These are phyloP conservation scores for Tillus elongatus DNA, from an alignment of 2,888 invertebrate genomes.

Conservation along the genomic window DNA sequence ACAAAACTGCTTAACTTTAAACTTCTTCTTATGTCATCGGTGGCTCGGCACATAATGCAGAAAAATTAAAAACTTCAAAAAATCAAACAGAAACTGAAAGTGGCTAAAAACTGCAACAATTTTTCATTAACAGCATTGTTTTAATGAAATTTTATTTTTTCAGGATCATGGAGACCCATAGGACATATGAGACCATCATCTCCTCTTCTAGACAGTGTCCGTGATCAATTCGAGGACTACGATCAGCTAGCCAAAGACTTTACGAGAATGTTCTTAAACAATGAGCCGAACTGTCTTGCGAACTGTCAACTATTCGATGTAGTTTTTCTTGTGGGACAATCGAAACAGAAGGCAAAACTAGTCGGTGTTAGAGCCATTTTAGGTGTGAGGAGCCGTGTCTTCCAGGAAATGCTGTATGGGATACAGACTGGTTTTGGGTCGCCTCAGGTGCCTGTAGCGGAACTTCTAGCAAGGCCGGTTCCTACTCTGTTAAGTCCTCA, in stretches of 20 bases:
- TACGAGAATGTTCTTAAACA: constrained; percentile 78
- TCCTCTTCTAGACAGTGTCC: constrained; percentile 81
- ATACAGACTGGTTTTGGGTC: constrained; percentile 90
- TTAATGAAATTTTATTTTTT: too few relatives aligned
- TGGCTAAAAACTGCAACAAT: too few relatives aligned
- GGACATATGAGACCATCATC: constrained; percentile 92
- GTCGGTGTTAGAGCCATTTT: constrained; percentile 86
- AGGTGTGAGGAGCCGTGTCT: constrained; percentile 84
- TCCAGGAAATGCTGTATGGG: constrained; percentile 90
- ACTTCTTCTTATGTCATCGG: too few relatives aligned
- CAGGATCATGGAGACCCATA: constrained; percentile 87
- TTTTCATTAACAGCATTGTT: too few relatives aligned
- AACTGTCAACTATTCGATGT: constrained; percentile 85
- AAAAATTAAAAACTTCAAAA: too few relatives aligned
- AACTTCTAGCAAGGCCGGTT: constrained; percentile 74
- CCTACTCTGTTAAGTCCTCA: constrained; percentile 81
- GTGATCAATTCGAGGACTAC: constrained; percentile 90
- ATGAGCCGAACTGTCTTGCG: constrained; percentile 64
- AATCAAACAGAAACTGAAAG: too few relatives aligned
- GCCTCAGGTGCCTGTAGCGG: constrained; percentile 86
- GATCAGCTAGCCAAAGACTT: constrained; percentile 91
- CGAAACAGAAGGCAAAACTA: constrained; percentile 78
- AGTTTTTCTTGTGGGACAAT: constrained; percentile 82
- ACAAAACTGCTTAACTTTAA: too few relatives aligned
- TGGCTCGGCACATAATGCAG: too few relatives aligned